phyloP scores from a whole-genome alignment of 2,797 vertebrate genomes.

The Melanotaenia nigrans region DNA sequence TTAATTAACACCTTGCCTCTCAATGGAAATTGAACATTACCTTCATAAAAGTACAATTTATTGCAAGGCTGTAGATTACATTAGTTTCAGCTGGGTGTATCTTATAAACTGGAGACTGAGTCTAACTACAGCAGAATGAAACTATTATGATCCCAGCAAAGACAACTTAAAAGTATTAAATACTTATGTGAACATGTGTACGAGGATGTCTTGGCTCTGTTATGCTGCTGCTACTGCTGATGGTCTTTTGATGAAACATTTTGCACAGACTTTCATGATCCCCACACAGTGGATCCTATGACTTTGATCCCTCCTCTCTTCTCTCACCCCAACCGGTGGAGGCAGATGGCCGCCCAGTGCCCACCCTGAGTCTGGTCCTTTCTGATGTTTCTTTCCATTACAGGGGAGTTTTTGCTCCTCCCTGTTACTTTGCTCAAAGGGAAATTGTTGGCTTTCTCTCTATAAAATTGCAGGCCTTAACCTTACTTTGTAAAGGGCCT shows the following conservation, averaged over 20 bases:
- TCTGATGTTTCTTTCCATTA: slow-evolving; percentile 22
- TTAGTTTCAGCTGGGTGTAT: slow-evolving; percentile 7
- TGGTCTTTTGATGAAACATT: slow-evolving; percentile 20
- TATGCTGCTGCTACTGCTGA: slow-evolving; percentile 6
- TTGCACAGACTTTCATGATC: slow-evolving; percentile 12
- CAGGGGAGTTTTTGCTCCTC: slow-evolving; percentile 13
- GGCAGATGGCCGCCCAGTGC: slow-evolving; percentile 33
- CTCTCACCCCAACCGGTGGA: slow-evolving; percentile 23
- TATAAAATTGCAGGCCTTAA: not conserved
- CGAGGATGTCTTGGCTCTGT: slow-evolving; percentile 2
- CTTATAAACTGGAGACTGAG: slow-evolving; percentile 8
- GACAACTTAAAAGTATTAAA: slow-evolving; percentile 8
- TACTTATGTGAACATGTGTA: not conserved
- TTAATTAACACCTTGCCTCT: slow-evolving; percentile 16
- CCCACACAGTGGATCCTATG: slow-evolving; percentile 5
- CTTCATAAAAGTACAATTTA: slow-evolving; percentile 15
- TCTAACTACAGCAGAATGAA: slow-evolving; percentile 4
- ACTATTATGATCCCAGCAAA: slow-evolving; percentile 5
- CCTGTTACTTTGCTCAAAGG: slow-evolving; percentile 18
- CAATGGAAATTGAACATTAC: slow-evolving; percentile 8
- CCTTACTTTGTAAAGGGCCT: slow-evolving; percentile 6
- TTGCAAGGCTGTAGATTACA: slow-evolving; percentile 3
- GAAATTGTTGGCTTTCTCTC: not conserved
- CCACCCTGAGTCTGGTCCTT: slow-evolving; percentile 22
- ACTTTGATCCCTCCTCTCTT: slow-evolving; percentile 27